Evolutionary conservation across 2,888 invertebrate genomes (phyloP).

Genomic region (Eristalinus aeneus): DNA sequence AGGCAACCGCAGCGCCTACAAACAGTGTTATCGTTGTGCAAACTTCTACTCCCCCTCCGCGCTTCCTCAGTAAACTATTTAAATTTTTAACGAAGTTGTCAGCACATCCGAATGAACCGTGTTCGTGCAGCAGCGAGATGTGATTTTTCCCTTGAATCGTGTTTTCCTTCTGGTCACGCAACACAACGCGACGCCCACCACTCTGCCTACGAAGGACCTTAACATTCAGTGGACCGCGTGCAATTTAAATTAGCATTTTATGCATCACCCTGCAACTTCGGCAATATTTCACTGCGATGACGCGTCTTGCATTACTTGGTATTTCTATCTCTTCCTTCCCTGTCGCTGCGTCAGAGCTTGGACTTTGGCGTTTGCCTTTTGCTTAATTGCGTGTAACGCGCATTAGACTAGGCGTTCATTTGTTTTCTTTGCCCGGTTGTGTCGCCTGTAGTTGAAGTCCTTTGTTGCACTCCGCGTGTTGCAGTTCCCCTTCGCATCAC

Average conservation of each 20-base stretch:
- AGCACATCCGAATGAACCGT: background rate
- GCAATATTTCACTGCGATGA: background rate
- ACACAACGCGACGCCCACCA: background rate
- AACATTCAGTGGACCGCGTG: background rate
- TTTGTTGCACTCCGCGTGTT: no score
- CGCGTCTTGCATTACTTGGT: background rate
- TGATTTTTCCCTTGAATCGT: background rate
- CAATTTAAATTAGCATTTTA: background rate
- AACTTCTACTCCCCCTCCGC: background rate
- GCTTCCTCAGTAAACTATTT: conserved; percentile 5
- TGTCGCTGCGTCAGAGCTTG: background rate
- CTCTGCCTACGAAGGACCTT: background rate
- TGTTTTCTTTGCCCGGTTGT: no score
- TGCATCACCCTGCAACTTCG: background rate
- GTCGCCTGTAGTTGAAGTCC: no score
- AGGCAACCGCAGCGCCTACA: background rate
- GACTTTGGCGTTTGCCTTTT: background rate
- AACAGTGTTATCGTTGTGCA: background rate
- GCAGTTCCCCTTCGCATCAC: no score
- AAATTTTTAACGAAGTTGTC: background rate
- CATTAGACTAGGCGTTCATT: no score
- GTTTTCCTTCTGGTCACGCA: background rate
- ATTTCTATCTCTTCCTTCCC: background rate
- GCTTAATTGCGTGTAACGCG: no score
- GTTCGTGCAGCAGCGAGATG: background rate